Percentiles rank a stretch among this genome's conserved stretches.
phyloP scores from a whole-genome alignment of 2,888 invertebrate species.

The Kryphioiulus occultus region DNA sequence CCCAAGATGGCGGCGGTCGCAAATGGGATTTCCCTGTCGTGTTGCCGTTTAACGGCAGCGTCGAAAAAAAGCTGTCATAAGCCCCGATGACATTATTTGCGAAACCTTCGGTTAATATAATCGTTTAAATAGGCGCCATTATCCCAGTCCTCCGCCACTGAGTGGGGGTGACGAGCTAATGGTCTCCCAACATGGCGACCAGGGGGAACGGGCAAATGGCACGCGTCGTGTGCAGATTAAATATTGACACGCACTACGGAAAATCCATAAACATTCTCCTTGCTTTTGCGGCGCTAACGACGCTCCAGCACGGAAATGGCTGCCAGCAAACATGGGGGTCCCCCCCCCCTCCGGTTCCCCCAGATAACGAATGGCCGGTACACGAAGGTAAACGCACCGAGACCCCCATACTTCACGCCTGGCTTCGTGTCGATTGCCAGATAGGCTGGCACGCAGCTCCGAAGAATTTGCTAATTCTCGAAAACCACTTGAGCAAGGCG shows the following conservation, averaged over 20 bases:
- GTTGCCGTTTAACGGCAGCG: not conserved
- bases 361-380: slow-evolving; percentile 2
- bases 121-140: slow-evolving; percentile 35
- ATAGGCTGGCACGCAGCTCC: not conserved
- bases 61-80: slow-evolving; percentile 14
- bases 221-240: slow-evolving; percentile 20
- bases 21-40: not conserved
- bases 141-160: not conserved
- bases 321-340: not conserved
- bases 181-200: slow-evolving; percentile 14
- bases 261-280: slow-evolving; percentile 16
- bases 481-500: too few relatives aligned
- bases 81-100: slow-evolving; percentile 26
- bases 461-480: too few relatives aligned
- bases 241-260: slow-evolving; percentile 4
- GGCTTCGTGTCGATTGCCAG: not conserved
- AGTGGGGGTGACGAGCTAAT: slow-evolving; percentile 13
- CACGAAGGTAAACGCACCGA: slow-evolving; percentile 17
- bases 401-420: slow-evolving; percentile 20
- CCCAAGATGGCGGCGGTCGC: not conserved
- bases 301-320: not conserved
- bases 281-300: not conserved
- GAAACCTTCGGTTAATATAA: slow-evolving; percentile 21
- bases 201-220: slow-evolving; percentile 24
- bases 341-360: not conserved